Base-by-base conservation (phyloP, 2,888 invertebrate genomes). In the Zygogramma bicolorata region DNA sequence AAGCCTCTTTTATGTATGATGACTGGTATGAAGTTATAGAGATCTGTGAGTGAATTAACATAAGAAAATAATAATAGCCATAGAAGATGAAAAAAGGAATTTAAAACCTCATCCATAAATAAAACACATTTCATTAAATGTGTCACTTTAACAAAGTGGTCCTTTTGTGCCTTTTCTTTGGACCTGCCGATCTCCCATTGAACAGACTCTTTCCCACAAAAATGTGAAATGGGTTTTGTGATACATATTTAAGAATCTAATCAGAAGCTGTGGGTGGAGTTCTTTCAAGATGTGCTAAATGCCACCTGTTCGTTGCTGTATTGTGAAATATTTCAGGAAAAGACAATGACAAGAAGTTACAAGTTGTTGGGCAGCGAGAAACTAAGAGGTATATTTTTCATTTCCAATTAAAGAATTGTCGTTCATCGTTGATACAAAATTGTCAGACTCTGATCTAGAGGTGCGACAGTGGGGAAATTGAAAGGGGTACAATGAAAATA, bases 121-220 rank as follows among this genome's bases (percentile, higher is more conserved):
- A 82, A 83, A 81, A 79, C 78, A 80, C 82, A 80, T 84, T 84
- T 84, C 83, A 83, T 84, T 84, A 83, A 82, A 84, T 80, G 79
- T 83, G 84, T 84, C 84, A 84, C 81, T 79, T 78, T 79, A 81
- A 84, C 83, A 84, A 84, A 84, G 84, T 81, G 81, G 82, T 80
- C 73, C 82, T 80, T 81, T 84, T 84, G 84, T 83, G 77, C 71
- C 79, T 75, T 81, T 76, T 77, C 66, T 75, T 76, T 74, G 68
- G 74, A 46, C 70, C 69, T 71, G 70, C 77, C 67, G 71, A 70
- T 71, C 72, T 75, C 70, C 68, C 69, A 73, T 70, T 62, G 53
- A 67, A 66, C 62, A 61, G 59, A 60, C 68, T 27, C 69, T 63
- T 74, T 76, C 75, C 71, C 75, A 76, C 75, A 76, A 74, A 75